phyloP scores from a whole-genome alignment of 2,797 vertebrate genomes.

The Myotis vivesi region DNA sequence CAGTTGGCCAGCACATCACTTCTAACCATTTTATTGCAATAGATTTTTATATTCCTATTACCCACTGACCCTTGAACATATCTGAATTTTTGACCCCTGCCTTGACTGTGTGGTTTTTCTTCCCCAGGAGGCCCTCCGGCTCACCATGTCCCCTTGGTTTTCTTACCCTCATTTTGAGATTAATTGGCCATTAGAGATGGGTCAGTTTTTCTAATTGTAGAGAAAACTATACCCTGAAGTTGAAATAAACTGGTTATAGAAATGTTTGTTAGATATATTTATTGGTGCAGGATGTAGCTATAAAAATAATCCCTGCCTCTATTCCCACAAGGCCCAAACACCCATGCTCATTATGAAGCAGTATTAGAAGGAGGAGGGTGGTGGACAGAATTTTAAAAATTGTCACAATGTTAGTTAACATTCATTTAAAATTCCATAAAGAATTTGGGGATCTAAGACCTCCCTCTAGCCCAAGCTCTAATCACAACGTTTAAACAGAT shows the following conservation, averaged over 20 bases:
- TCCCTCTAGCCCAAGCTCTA: background rate
- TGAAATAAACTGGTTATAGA: constrained; percentile 35
- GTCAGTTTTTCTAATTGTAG: constrained; percentile 11
- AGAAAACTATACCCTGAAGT: background rate
- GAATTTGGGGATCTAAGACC: background rate
- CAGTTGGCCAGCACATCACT: background rate
- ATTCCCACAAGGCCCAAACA: background rate
- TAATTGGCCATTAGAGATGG: constrained; percentile 24
- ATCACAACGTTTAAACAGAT: background rate
- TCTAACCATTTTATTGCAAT: background rate
- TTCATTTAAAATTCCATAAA: background rate
- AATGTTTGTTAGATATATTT: constrained; percentile 33
- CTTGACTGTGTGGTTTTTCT: constrained; percentile 3
- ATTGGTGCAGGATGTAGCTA: background rate
- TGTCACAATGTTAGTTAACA: background rate
- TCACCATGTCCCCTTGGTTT: background rate
- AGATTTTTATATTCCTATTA: background rate
- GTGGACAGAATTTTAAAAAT: background rate
- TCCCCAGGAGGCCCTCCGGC: background rate
- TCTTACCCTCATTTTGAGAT: constrained; percentile 23
- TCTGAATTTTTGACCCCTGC: constrained; percentile 27
- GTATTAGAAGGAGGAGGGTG: background rate
- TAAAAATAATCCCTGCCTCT: constrained; percentile 26
- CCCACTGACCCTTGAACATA: background rate
- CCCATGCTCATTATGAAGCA: background rate